A percentile compares a stretch with the other conserved stretches of the same genome.
Conservation (phyloP, 2,888 invertebrate genomes). For the Quadriops clusia region DNA sequence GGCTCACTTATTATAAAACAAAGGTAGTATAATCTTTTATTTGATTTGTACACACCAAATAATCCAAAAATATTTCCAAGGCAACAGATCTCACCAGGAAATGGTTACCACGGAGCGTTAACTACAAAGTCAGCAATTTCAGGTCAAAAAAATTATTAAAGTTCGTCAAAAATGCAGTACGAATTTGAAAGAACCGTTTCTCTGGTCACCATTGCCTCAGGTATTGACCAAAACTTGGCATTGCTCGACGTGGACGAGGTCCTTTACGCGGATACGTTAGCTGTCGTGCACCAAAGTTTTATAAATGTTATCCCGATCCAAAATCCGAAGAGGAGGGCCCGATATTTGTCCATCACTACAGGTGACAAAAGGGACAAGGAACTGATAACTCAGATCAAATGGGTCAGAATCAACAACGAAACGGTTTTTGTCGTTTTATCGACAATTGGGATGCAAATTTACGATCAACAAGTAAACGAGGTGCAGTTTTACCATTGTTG, state of each 20-base stretch:
- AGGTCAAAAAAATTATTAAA: too few species aligned
- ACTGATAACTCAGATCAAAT: constrained; percentile 22
- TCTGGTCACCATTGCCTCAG: constrained; percentile 20
- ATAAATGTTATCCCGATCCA: constrained; percentile 23
- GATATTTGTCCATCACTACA: constrained; percentile 21
- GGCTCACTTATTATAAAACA: too few species aligned
- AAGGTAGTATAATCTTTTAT: too few species aligned
- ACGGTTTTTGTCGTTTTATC: constrained; percentile 22
- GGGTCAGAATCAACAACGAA: constrained; percentile 21
- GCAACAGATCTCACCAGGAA: too few species aligned
- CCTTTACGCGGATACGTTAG: constrained; percentile 17
- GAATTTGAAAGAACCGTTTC: constrained; percentile 15
- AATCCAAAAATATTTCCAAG: too few species aligned
- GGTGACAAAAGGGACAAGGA: constrained; percentile 21
- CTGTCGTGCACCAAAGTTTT: constrained; percentile 22
- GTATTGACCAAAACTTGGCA: constrained; percentile 21
- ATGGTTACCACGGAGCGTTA: too few species aligned
- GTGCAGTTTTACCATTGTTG: constrained; percentile 19
- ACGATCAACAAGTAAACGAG: constrained; percentile 20
- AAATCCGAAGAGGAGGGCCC: constrained; percentile 17
- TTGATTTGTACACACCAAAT: too few species aligned
- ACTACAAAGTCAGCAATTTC: too few species aligned
- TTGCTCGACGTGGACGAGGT: constrained; percentile 18
- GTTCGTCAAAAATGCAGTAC: constrained; percentile 12
- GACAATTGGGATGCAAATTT: constrained; percentile 24